phyloP scores from a whole-genome alignment of 2,113 vertebrate species.

The Cyanistes caeruleus region DNA sequence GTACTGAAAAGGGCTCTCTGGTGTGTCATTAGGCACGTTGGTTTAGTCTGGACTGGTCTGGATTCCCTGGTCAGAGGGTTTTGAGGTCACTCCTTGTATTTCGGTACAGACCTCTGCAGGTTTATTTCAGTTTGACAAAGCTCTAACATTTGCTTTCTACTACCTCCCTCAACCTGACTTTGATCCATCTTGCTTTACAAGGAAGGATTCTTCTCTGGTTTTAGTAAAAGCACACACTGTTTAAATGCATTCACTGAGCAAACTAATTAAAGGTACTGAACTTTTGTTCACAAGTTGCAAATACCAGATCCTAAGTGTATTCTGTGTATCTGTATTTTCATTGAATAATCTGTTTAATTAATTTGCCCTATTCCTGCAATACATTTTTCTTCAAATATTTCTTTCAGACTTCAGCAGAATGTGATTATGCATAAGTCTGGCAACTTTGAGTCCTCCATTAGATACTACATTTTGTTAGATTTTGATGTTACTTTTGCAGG shows the following conservation, averaged over 20 bases:
- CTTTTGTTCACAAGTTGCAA: not conserved
- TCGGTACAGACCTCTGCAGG: not conserved
- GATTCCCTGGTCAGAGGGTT: not conserved
- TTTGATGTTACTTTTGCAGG: not conserved
- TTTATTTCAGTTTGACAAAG: not conserved
- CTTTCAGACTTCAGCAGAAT: not conserved
- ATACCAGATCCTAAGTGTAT: not conserved
- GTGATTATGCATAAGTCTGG: not conserved
- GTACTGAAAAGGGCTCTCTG: conserved; percentile 67
- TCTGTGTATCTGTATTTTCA: not conserved
- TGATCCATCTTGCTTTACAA: not conserved
- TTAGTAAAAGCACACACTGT: not conserved
- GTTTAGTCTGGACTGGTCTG: conserved; percentile 28
- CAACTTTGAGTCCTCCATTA: not conserved
- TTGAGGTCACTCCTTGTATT: conserved; percentile 10
- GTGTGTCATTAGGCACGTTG: conserved; percentile 60
- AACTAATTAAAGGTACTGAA: not conserved
- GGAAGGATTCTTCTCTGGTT: not conserved
- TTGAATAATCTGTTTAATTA: not conserved
- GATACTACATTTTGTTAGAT: not conserved
- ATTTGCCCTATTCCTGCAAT: not conserved
- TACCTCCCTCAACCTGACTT: not conserved
- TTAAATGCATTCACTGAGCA: not conserved
- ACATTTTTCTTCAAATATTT: not conserved
- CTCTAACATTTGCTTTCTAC: not conserved